Evolutionary conservation across 2,797 vertebrate species (phyloP).

Genomic region (Platalea minor): DNA sequence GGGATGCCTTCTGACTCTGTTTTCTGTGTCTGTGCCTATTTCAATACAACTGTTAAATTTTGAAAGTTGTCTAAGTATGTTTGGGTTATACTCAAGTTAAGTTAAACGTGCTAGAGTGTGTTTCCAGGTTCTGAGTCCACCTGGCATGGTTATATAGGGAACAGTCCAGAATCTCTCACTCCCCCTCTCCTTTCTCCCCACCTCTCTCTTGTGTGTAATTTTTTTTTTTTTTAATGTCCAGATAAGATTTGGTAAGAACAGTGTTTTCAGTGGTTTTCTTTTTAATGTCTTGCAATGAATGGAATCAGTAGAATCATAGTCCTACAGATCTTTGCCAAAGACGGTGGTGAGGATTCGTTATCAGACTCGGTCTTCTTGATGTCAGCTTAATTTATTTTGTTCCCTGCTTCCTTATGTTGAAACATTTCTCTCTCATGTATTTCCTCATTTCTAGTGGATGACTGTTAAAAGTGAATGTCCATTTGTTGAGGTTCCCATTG

Average conservation of each 20-base stretch:
- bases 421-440: background rate
- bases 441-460: background rate
- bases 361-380: background rate
- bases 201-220: background rate
- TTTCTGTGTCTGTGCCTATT: background rate
- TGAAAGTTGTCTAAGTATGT: background rate
- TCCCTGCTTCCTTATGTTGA: background rate
- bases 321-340: background rate
- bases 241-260: background rate
- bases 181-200: background rate
- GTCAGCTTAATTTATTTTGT: background rate
- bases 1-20: background rate
- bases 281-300: background rate
- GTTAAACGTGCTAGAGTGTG: rapidly evolving
- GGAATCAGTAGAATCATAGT: background rate
- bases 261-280: background rate
- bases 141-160: background rate
- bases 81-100: background rate
- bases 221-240: background rate
- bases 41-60: background rate
- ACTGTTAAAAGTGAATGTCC: background rate
- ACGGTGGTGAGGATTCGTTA: rapidly evolving
- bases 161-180: background rate
- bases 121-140: background rate
- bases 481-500: background rate